Evolutionary conservation across 2,113 vertebrate species (phyloP).

Genomic region (Clupea harengus): DNA sequence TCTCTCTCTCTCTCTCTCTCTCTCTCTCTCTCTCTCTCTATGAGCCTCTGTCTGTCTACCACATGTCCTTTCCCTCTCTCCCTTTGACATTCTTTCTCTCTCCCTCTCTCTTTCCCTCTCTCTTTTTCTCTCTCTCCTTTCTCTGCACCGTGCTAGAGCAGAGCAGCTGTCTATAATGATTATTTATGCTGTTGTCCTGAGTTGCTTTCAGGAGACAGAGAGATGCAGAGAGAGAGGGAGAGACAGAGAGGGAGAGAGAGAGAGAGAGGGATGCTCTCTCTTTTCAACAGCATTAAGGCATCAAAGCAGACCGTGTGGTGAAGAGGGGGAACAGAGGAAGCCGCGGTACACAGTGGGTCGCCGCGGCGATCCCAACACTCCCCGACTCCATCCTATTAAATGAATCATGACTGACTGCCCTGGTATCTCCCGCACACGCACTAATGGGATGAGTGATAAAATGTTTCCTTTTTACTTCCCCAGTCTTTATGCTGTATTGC

Average conservation of each 20-base stretch:
- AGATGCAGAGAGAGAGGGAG: background rate
- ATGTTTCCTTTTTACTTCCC: slow-evolving; percentile 47
- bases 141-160: background rate
- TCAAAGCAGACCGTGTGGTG: slow-evolving; percentile 33
- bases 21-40: background rate
- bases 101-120: background rate
- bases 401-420: slow-evolving; percentile 40
- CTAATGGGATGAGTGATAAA: slow-evolving; percentile 53
- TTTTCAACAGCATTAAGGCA: background rate
- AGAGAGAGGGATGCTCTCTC: background rate
- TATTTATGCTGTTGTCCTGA: slow-evolving; percentile 34
- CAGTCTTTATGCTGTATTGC: slow-evolving; percentile 38
- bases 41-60: background rate
- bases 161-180: slow-evolving; percentile 23
- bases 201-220: slow-evolving; percentile 26
- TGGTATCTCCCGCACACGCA: slow-evolving; percentile 45
- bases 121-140: background rate
- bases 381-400: slow-evolving; percentile 40
- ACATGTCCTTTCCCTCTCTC: too few relatives aligned
- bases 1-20: background rate
- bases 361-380: slow-evolving; percentile 23
- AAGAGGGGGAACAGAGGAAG: slow-evolving; percentile 34
- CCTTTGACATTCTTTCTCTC: background rate
- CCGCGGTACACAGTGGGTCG: slow-evolving; percentile 46
- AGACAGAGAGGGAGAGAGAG: slow-evolving; percentile 20